These are phyloP conservation scores for Melanotaenia maccullochi DNA, from an alignment of 2,797 vertebrate genomes.

Conservation along the genomic window DNA sequence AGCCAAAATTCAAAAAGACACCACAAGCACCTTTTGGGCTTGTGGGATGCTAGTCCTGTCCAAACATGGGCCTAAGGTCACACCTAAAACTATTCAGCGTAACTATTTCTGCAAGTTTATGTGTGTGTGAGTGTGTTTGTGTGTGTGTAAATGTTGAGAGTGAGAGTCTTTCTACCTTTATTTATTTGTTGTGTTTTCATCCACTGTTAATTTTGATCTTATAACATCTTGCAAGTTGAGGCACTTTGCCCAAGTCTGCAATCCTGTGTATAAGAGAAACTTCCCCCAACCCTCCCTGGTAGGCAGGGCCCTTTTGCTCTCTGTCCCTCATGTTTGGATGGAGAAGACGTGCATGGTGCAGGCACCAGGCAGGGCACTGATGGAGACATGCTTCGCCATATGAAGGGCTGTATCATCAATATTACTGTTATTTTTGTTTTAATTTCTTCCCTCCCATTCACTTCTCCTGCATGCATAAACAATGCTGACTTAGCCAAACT, in stretches of 20 bases:
- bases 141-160: conserved; percentile 19
- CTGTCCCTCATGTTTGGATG: conserved; percentile 90
- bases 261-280: conserved; percentile 68
- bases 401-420: conserved; percentile 88
- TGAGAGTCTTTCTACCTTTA: conserved; percentile 27
- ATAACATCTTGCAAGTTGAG: conserved; percentile 47
- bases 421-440: conserved; percentile 73
- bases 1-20: conserved; percentile 58
- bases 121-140: conserved; percentile 54
- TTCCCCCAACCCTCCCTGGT: conserved; percentile 30
- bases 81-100: conserved; percentile 55
- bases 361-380: conserved; percentile 87
- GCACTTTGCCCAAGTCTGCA: conserved; percentile 74
- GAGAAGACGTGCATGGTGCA: conserved; percentile 93
- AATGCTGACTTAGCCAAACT: conserved; percentile 83
- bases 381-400: conserved; percentile 84
- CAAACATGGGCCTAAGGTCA: conserved; percentile 77
- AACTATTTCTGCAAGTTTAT: conserved; percentile 33
- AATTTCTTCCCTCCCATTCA: conserved; percentile 59
- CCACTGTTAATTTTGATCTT: conserved; percentile 65
- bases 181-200: conserved; percentile 63
- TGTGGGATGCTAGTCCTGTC: conserved; percentile 77
- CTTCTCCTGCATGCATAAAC: conserved; percentile 81
- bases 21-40: conserved; percentile 77
- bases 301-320: conserved; percentile 73